Percentiles rank a stretch among this genome's conserved stretches.
Conservation (phyloP, 37 sponge, comb jelly and placozoan genomes). For the Diacarnus erythraeanus region DNA sequence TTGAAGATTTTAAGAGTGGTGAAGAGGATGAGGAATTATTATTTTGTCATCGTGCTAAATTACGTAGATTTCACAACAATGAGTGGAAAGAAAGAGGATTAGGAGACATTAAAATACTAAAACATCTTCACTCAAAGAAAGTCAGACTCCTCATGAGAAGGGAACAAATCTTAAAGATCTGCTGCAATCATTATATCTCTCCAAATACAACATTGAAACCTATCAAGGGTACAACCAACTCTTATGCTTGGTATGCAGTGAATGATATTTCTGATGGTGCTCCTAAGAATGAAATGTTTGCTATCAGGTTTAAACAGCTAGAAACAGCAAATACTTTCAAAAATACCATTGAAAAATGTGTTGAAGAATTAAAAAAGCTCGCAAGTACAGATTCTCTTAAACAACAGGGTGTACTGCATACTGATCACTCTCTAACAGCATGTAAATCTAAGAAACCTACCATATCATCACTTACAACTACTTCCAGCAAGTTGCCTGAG, state of each 20-base stretch:
- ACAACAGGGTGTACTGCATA: no score
- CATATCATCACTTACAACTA: no score
- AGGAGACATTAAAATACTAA: slow-evolving; percentile 88
- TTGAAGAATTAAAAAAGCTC: neutral
- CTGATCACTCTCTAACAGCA: no score
- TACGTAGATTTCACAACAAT: slow-evolving; percentile 79
- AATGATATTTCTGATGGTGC: slow-evolving; percentile 82
- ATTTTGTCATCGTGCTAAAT: slow-evolving; percentile 71
- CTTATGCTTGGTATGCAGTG: slow-evolving; percentile 81
- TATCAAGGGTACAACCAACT: slow-evolving; percentile 52
- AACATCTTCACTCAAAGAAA: slow-evolving; percentile 53
- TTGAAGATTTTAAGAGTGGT: slow-evolving; percentile 46
- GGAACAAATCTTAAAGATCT: slow-evolving; percentile 91
- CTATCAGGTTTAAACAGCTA: slow-evolving; percentile 78
- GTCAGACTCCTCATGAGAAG: slow-evolving; percentile 86
- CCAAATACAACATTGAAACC: slow-evolving; percentile 69
- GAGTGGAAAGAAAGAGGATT: slow-evolving; percentile 97
- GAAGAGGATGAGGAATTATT: slow-evolving; percentile 77
- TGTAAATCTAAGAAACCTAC: no score
- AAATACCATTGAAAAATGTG: slow-evolving; percentile 48
- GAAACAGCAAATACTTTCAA: slow-evolving; percentile 81
- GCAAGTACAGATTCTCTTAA: no score
- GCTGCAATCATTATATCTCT: slow-evolving; percentile 91
- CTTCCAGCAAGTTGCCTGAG: no score
- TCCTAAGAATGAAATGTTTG: slow-evolving; percentile 64